Conservation (phyloP, 1,140 invertebrate species). For the Apolygus lucorum region DNA sequence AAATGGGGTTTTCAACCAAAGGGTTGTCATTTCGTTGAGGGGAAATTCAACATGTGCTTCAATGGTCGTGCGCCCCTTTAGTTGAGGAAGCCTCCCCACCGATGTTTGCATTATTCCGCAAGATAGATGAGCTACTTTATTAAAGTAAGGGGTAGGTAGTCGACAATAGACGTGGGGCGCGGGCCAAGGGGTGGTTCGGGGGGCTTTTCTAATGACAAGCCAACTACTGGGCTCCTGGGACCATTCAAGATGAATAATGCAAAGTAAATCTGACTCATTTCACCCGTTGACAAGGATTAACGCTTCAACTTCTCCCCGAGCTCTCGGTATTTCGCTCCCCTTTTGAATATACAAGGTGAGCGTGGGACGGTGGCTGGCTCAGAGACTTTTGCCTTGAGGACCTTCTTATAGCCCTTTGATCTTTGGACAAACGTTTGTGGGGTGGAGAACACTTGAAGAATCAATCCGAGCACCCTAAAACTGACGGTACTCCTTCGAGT, state of each 20-base stretch:
- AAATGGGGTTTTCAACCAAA: neutral
- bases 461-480: too few relatives aligned
- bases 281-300: slow-evolving; percentile 8
- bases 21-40: neutral
- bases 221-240: slow-evolving; percentile 10
- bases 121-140: slow-evolving; percentile 15
- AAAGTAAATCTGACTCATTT: slow-evolving; percentile 15
- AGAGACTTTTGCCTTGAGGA: too few relatives aligned
- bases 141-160: slow-evolving; percentile 1
- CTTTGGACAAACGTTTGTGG: too few relatives aligned
- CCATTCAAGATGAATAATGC: slow-evolving; percentile 12
- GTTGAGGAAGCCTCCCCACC: neutral
- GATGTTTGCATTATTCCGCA: slow-evolving; percentile 14
- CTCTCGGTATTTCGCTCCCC: neutral
- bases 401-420: too few relatives aligned
- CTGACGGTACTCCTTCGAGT: too few relatives aligned
- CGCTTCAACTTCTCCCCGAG: neutral
- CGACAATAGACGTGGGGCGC: neutral
- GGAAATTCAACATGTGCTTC: slow-evolving; percentile 13
- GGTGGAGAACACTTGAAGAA: too few relatives aligned
- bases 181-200: neutral
- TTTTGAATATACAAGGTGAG: neutral
- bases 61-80: neutral
- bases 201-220: neutral
- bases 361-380: too few relatives aligned